phyloP scores from a whole-genome alignment of 2,797 vertebrate genomes.

The Scarus forsteni region DNA sequence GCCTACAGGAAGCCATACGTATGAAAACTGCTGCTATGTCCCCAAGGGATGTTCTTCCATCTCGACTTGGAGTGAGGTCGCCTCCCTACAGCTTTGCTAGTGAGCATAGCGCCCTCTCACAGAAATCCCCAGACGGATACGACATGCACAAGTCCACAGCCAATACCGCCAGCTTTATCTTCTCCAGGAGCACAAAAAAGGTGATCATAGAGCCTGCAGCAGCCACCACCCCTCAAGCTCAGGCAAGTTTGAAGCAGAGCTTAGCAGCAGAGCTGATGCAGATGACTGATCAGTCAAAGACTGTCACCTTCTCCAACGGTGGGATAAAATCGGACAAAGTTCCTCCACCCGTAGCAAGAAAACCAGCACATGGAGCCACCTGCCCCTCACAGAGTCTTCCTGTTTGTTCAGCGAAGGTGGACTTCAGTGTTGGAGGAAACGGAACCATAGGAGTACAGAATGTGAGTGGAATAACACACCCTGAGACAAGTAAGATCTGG shows the following conservation, averaged over 20 bases:
- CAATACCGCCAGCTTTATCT: slow-evolving; percentile 96
- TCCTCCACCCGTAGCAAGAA: slow-evolving; percentile 94
- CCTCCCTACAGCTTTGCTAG: slow-evolving; percentile 32
- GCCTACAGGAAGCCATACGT: slow-evolving; percentile 90
- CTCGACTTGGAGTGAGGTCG: slow-evolving; percentile 69
- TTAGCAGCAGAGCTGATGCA: slow-evolving; percentile 90
- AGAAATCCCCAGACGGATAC: slow-evolving; percentile 64
- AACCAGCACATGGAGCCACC: slow-evolving; percentile 80
- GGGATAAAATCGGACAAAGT: slow-evolving; percentile 85
- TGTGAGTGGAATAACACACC: slow-evolving; percentile 64
- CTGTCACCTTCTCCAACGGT: slow-evolving; percentile 60
- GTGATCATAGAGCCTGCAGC: slow-evolving; percentile 87
- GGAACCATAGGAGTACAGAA: slow-evolving; percentile 55
- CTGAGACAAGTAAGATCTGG: slow-evolving; percentile 77
- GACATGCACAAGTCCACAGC: slow-evolving; percentile 86
- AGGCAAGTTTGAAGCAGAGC: slow-evolving; percentile 88
- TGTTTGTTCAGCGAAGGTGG: slow-evolving; percentile 58
- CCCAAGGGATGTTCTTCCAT: slow-evolving; percentile 72
- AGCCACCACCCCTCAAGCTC: slow-evolving; percentile 81
- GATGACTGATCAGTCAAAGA: slow-evolving; percentile 84
- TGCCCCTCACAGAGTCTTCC: slow-evolving; percentile 56
- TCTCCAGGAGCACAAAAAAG: slow-evolving; percentile 92
- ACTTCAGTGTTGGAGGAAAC: slow-evolving; percentile 77
- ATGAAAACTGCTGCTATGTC: slow-evolving; percentile 90
- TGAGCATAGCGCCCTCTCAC: slow-evolving; percentile 55